phyloP scores from a whole-genome alignment of 2,113 vertebrate species.

The Pandion haliaetus region DNA sequence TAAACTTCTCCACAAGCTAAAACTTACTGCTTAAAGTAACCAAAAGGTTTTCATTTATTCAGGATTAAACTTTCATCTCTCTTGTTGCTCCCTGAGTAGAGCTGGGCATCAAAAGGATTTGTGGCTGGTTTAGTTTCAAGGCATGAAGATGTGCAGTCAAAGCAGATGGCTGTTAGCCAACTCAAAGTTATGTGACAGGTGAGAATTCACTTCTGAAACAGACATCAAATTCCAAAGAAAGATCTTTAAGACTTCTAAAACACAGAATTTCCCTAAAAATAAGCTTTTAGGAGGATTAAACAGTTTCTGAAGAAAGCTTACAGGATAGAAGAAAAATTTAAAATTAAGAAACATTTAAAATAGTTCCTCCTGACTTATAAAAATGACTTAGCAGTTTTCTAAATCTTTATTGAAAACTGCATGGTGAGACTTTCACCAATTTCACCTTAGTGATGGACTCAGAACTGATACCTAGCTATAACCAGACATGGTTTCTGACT shows the following conservation, averaged over 20 bases:
- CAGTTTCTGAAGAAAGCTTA: not conserved
- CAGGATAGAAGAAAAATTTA: not conserved
- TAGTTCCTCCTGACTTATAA: not conserved
- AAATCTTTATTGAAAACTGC: not conserved
- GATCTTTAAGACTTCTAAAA: not conserved
- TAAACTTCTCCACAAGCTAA: not conserved
- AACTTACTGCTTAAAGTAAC: not conserved
- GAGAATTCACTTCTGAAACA: not conserved
- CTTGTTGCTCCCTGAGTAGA: not conserved
- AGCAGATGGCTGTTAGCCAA: not conserved
- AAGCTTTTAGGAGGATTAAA: not conserved
- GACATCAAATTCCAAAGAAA: not conserved
- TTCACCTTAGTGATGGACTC: not conserved
- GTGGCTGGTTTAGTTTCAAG: not conserved
- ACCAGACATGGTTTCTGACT: not conserved
- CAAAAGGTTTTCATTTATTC: not conserved
- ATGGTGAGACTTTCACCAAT: not conserved
- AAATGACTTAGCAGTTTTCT: not conserved
- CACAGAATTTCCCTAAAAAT: not conserved
- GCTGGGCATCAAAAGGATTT: not conserved
- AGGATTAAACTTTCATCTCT: not conserved
- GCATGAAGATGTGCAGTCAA: not conserved
- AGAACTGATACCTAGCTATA: not conserved
- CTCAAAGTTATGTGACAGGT: not conserved
- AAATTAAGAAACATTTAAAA: not conserved